Evolutionary conservation across 2,797 vertebrate genomes (phyloP), one percentile per base, ranked within the genome.

Genomic region (Arrhamphus sclerolepis): DNA sequence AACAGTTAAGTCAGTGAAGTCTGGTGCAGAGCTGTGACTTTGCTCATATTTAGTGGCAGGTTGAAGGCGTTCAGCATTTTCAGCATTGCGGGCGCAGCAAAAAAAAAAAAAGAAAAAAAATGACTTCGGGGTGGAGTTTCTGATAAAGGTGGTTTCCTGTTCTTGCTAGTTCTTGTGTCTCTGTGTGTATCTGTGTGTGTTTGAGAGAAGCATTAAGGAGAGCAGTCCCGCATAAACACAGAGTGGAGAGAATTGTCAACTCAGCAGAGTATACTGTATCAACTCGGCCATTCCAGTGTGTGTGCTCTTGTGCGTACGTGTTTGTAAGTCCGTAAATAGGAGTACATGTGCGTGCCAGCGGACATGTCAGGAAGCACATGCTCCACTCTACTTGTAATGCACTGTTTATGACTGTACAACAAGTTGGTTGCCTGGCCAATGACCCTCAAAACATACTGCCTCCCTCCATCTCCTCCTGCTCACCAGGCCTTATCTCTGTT

Each of bases 101-200:
- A 68, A 49, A 54, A 46, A 53, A 31, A 31, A 46, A 62, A 63
- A n/a, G n/a, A 62, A 47, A 40, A 31, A 26, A 26, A 26, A 26
- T 21, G 26, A 43, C 64, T 70, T 83, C 67, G 40, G 68, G 78
- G 81, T 77, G 75, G 74, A 78, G 82, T 80, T 81, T 83, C 66
- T 82, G 89, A 91, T 91, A 86, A 91, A 90, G 78, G 82, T 91
- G 88, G 89, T 89, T 92, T 93, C 90, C 90, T 92, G 89, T 79
- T 75, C 73, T 71, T 86, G 86, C 76, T 87, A 86, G 82, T 87
- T 78, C 85, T 85, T 8, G 21, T 44, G 16, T 48, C 24, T 31
- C 20, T 46, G 26, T 29, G 1, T 26, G 47, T 34, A 26, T 26
- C 11, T 29, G 21, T 18, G 13, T 29, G 11, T 24, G 28, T 22